Evolutionary conservation across 2,888 invertebrate genomes (phyloP).

Genomic region (Ectemnius continuus): DNA sequence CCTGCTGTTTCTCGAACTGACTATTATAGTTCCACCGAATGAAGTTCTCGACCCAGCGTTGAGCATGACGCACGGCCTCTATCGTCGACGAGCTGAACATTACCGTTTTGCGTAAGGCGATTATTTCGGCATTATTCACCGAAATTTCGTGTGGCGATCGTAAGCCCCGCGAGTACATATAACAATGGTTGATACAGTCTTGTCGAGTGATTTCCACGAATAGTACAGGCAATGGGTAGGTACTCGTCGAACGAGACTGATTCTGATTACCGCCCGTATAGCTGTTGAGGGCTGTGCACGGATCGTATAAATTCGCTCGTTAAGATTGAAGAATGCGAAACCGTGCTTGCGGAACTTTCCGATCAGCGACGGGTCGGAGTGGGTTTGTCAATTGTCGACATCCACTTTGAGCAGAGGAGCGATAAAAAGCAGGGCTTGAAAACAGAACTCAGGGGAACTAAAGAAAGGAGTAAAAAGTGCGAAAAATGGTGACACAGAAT

Average conservation of each 20-base stretch:
- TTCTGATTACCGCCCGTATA: constrained; percentile 26
- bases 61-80: no score
- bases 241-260: background rate
- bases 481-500: constrained; percentile 5
- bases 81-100: no score
- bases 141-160: no score
- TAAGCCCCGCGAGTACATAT: no score
- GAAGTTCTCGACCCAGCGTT: no score
- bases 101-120: no score
- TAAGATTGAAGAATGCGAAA: constrained; percentile 47
- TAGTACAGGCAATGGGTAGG: no score
- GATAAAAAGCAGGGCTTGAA: background rate
- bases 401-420: constrained; percentile 2
- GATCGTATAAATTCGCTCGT: constrained; percentile 42
- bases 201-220: no score
- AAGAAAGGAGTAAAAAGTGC: background rate
- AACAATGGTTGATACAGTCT: no score
- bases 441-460: background rate
- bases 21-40: no score
- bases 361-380: constrained; percentile 22
- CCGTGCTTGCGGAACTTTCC: constrained; percentile 39
- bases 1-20: no score
- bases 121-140: no score
- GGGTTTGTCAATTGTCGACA: constrained; percentile 44
- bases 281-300: constrained; percentile 4